These are phyloP conservation scores for Lysandra coridon DNA, from an alignment of 2,888 invertebrate species.

Conservation along the genomic window DNA sequence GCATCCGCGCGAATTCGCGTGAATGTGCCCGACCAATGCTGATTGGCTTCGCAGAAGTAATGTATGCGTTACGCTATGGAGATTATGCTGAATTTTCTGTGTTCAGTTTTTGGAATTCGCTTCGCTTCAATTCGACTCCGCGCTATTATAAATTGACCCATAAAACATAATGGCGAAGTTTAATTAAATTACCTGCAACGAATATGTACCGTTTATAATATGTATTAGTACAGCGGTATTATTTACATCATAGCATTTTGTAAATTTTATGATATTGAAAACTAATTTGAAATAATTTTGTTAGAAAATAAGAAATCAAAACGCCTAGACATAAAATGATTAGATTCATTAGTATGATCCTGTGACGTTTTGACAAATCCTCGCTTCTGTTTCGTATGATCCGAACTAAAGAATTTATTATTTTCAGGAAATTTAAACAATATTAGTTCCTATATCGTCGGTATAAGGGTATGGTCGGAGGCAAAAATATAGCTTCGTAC, in stretches of 20 bases:
- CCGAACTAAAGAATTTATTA: slow-evolving; percentile 36
- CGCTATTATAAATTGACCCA: too few relatives aligned
- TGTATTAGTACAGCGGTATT: background rate
- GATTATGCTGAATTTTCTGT: too few relatives aligned
- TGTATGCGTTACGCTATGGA: too few relatives aligned
- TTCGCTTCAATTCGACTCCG: too few relatives aligned
- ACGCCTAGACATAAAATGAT: slow-evolving; percentile 49
- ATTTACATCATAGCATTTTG: background rate
- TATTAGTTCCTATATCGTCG: background rate
- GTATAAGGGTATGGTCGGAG: background rate
- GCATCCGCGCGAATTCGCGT: too few relatives aligned
- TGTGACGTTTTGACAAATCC: slow-evolving; percentile 63
- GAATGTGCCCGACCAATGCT: too few relatives aligned
- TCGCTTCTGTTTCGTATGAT: slow-evolving; percentile 51
- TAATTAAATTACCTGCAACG: too few relatives aligned
- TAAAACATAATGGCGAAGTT: too few relatives aligned
- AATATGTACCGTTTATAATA: background rate
- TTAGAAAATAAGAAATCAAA: slow-evolving; percentile 18
- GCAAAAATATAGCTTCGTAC: background rate
- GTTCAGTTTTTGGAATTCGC: too few relatives aligned
- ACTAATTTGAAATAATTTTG: background rate
- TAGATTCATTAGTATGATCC: slow-evolving; percentile 60
- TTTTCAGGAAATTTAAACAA: background rate
- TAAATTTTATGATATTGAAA: too few relatives aligned
- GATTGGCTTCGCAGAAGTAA: too few relatives aligned